phyloP scores from a whole-genome alignment of 2,797 vertebrate species.

The Anolis apletophallus region DNA sequence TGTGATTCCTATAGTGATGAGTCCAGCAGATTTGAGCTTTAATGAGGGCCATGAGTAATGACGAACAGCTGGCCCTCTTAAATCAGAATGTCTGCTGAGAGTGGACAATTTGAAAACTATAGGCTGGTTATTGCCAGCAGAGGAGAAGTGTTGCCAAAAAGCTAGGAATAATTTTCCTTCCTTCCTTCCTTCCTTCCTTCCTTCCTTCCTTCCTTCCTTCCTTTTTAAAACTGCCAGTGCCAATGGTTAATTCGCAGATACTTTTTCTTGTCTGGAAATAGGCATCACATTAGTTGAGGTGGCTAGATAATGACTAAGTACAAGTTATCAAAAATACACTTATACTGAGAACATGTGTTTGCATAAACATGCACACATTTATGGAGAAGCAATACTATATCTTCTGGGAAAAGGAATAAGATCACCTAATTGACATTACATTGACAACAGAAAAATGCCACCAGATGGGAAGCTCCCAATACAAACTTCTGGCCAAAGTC shows the following conservation, averaged over 20 bases:
- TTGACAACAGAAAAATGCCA: slow-evolving; percentile 17
- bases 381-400: neutral
- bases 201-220: too few species aligned
- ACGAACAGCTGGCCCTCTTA: slow-evolving; percentile 70
- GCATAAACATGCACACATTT: neutral
- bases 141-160: slow-evolving; percentile 60
- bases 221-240: slow-evolving; percentile 10
- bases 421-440: fast-evolving
- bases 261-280: slow-evolving; percentile 23
- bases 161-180: neutral
- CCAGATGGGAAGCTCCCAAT: slow-evolving; percentile 10
- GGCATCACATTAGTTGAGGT: slow-evolving; percentile 15
- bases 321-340: slow-evolving; percentile 25
- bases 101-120: slow-evolving; percentile 62
- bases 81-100: slow-evolving; percentile 70
- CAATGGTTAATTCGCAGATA: slow-evolving; percentile 46
- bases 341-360: fast-evolving
- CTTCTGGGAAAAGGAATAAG: neutral
- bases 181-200: too few species aligned
- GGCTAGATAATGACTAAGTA: neutral
- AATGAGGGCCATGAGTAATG: slow-evolving; percentile 65
- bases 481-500: neutral
- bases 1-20: slow-evolving; percentile 56
- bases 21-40: slow-evolving; percentile 64
- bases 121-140: slow-evolving; percentile 54